phyloP scores from a whole-genome alignment of 2,113 vertebrate genomes.

The Acinonyx jubatus region DNA sequence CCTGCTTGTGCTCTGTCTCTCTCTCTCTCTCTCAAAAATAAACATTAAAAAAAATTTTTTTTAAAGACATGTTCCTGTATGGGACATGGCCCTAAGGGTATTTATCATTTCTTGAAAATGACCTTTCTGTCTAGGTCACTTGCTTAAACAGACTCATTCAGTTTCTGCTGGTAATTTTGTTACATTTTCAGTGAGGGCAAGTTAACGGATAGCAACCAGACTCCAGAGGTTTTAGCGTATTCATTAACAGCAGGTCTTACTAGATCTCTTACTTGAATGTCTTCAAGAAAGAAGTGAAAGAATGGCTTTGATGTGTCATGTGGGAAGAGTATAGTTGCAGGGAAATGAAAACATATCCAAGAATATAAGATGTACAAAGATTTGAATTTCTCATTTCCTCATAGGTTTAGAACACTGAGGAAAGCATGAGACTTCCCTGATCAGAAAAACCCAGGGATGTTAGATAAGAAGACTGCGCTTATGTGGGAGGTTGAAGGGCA shows the following conservation, averaged over 20 bases:
- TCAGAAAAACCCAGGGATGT: background rate
- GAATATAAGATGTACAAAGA: background rate
- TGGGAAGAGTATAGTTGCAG: background rate
- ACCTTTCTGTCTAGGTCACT: background rate
- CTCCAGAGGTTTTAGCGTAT: background rate
- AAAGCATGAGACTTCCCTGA: background rate
- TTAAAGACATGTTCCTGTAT: background rate
- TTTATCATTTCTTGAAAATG: background rate
- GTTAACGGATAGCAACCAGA: background rate
- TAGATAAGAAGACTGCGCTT: background rate
- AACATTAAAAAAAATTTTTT: too few relatives aligned
- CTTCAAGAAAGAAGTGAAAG: conserved; percentile 2
- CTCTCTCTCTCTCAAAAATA: too few relatives aligned
- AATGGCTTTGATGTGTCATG: background rate
- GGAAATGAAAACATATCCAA: background rate
- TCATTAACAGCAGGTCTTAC: background rate
- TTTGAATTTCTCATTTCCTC: conserved; percentile 14
- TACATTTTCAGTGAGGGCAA: background rate
- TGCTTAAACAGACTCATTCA: background rate
- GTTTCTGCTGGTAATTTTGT: background rate
- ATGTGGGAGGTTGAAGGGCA: background rate
- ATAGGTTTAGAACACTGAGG: background rate
- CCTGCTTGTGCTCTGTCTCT: too few relatives aligned
- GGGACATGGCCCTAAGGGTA: background rate
- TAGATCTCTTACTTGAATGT: background rate